These are phyloP conservation scores for Pagrus major DNA, from an alignment of 2,113 vertebrate species.

Conservation along the genomic window DNA sequence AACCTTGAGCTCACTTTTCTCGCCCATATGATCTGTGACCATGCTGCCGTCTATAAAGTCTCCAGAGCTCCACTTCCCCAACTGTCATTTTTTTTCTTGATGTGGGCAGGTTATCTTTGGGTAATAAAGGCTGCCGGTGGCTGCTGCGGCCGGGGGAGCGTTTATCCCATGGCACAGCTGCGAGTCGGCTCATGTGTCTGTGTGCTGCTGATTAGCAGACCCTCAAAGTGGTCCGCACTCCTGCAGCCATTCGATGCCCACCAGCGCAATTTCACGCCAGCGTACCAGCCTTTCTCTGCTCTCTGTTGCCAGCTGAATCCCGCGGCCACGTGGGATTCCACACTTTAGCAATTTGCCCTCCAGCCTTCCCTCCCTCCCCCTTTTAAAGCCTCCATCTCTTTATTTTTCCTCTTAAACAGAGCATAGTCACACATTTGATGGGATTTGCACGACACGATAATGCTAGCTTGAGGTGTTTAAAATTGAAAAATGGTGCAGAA, in stretches of 20 bases:
- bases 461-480: conserved; percentile 56
- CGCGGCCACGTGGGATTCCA: conserved; percentile 62
- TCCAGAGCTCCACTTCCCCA: conserved; percentile 53
- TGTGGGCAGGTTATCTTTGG: conserved; percentile 74
- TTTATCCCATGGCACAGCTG: conserved; percentile 81
- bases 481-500: conserved; percentile 40
- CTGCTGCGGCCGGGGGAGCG: conserved; percentile 51
- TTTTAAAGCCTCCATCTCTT: conserved; percentile 56
- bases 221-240: conserved; percentile 74
- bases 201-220: conserved; percentile 81
- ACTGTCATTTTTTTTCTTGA: conserved; percentile 46
- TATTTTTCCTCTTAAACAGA: conserved; percentile 58
- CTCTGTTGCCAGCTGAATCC: conserved; percentile 74
- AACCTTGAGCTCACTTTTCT: conserved; percentile 71
- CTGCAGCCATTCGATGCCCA: conserved; percentile 68
- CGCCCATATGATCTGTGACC: conserved; percentile 72
- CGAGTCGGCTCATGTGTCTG: conserved; percentile 73
- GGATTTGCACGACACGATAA: conserved; percentile 57
- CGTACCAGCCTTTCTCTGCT: conserved; percentile 60
- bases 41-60: conserved; percentile 76
- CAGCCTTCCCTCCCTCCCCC: conserved; percentile 7
- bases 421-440: conserved; percentile 59
- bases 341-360: conserved; percentile 64
- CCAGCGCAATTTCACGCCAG: conserved; percentile 82
- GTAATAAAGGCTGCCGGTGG: conserved; percentile 77